phyloP scores from a whole-genome alignment of 2,888 invertebrate species.

The Lamellibrachia columna region DNA sequence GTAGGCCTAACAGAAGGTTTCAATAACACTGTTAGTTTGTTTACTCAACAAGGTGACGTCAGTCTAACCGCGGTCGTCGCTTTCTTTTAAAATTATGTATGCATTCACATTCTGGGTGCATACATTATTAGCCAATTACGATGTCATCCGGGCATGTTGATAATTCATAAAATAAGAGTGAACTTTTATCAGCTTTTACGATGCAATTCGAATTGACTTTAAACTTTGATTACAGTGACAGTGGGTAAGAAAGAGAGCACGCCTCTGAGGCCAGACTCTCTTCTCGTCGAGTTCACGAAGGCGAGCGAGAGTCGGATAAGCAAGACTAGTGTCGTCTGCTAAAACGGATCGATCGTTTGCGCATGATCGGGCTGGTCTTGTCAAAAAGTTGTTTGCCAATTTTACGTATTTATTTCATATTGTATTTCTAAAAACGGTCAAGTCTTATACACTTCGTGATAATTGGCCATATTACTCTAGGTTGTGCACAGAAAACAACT shows the following conservation, averaged over 20 bases:
- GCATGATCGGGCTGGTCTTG: background rate
- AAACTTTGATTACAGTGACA: no score
- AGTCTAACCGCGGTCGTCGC: background rate
- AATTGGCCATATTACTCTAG: background rate
- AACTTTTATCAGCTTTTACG: no score
- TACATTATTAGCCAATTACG: background rate
- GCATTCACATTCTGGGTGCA: background rate
- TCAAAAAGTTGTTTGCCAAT: background rate
- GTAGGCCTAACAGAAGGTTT: no score
- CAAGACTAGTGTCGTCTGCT: background rate
- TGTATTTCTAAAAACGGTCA: background rate
- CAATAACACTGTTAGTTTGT: no score
- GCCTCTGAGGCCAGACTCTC: no score
- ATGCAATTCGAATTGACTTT: no score
- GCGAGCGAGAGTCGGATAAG: no score
- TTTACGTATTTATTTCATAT: background rate
- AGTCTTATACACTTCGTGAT: background rate
- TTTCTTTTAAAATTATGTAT: background rate
- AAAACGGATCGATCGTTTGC: background rate
- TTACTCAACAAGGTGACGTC: background rate
- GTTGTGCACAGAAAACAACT: background rate
- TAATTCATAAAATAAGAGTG: no score
- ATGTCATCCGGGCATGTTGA: background rate
- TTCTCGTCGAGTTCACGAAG: no score
- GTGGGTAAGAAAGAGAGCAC: no score